Base-by-base conservation (phyloP, 2,797 vertebrate species). In the Platalea minor region DNA sequence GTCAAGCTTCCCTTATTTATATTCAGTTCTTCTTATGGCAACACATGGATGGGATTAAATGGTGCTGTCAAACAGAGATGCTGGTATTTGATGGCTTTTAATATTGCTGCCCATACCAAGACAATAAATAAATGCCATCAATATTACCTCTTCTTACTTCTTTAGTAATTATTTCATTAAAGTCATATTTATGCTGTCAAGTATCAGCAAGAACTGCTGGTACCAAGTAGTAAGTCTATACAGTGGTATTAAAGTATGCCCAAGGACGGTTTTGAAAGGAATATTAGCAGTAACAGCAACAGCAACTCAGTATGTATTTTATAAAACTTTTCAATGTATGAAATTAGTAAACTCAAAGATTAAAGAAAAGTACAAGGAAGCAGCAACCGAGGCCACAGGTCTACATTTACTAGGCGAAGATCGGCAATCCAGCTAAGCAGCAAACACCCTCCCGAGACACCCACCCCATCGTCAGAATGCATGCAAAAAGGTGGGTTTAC, bases 81-180 rank as follows among this genome's bases (percentile, higher is more conserved):
- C 46, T 95, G 90, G 48, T 96, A 90, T 96, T 96, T 97, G 90
- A 96, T 92, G 72, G 91, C 67, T 97, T 97, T 98, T 96, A 97
- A 97, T 97, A 97, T 73, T 95, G 86, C 73, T 91, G 70, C 63
- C 83, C 64, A 76, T 89, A 96, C 51, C 59, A 93, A 94, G 95
- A 85, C 79, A 97, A 96, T 93, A 97, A 97, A 96, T 95, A 97
- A 97, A 95, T 79, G 31, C n/a, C 88, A 96, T 93, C 93, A 95
- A 43, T 97, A 97, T 95, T 88, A 92, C 48, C 79, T 94, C 84
- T 87, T 97, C 84, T 92, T 95, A 95, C 63, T 87, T 93, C 78
- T 91, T 75, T 33, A 95, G 93, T 91, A 97, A 95, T 96, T 97
- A 96, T 96, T 97, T 93, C 73, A 94, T 91, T 96, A 95, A 96